phyloP scores from a whole-genome alignment of 2,113 vertebrate species.

The Cyanoderma ruficeps region DNA sequence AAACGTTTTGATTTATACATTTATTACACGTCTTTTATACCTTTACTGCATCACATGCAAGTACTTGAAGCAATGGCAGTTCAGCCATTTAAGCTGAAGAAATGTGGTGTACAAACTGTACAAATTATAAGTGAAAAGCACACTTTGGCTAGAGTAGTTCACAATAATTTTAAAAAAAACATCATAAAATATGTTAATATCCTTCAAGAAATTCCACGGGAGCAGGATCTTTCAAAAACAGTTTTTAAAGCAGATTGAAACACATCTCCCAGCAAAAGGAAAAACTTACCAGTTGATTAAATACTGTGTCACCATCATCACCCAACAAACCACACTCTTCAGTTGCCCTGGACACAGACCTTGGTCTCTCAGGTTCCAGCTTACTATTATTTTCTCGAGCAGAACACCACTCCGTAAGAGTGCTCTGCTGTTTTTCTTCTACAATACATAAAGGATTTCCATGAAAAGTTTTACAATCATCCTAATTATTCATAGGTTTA shows the following conservation, averaged over 20 bases:
- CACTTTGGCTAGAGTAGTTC: background rate
- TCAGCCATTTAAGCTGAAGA: background rate
- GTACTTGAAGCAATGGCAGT: background rate
- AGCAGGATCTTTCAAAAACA: background rate
- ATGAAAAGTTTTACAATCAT: background rate
- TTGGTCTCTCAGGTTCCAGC: slow-evolving; percentile 66
- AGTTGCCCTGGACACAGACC: slow-evolving; percentile 42
- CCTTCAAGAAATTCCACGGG: background rate
- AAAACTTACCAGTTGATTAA: slow-evolving; percentile 79
- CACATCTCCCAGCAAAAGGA: background rate
- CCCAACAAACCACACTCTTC: slow-evolving; percentile 75
- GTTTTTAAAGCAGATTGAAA: background rate
- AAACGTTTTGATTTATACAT: background rate
- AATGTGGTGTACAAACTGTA: background rate
- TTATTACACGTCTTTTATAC: background rate
- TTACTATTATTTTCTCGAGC: slow-evolving; percentile 64
- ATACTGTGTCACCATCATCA: slow-evolving; percentile 71
- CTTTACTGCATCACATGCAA: background rate
- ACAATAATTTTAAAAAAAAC: background rate
- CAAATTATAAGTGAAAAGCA: background rate
- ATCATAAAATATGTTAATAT: background rate
- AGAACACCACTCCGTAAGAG: slow-evolving; percentile 86
- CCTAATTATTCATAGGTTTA: background rate
- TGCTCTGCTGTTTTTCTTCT: slow-evolving; percentile 86
- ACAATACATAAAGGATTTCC: background rate